Percentiles rank a stretch among this genome's conserved stretches.
These are phyloP conservation scores for Panzeria rudis DNA, from an alignment of 2,888 invertebrate genomes.

Conservation along the genomic window DNA sequence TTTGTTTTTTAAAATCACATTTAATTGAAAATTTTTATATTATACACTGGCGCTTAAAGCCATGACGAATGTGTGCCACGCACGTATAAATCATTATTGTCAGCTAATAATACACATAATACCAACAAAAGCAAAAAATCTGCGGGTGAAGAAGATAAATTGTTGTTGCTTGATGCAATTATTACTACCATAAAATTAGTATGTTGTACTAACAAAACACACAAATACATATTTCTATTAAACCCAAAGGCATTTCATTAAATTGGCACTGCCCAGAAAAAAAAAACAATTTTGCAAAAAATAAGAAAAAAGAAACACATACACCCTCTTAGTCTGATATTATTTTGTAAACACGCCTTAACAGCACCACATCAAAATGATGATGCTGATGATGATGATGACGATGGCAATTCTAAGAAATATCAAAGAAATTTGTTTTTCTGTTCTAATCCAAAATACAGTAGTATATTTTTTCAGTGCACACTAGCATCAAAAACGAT, in stretches of 20 bases:
- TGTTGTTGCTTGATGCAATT: slow-evolving; percentile 40
- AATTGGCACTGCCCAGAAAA: slow-evolving; percentile 71
- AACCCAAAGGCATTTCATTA: slow-evolving; percentile 68
- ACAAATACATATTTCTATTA: slow-evolving; percentile 16
- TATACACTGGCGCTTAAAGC: slow-evolving; percentile 65
- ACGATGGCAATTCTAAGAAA: slow-evolving; percentile 62
- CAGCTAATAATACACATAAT: slow-evolving; percentile 62
- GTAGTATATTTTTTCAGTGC: background rate
- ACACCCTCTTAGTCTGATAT: slow-evolving; percentile 47
- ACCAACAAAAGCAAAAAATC: slow-evolving; percentile 35
- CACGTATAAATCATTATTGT: slow-evolving; percentile 71
- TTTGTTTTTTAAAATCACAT: background rate
- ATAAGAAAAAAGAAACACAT: background rate
- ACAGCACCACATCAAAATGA: slow-evolving; percentile 24
- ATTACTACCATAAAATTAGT: slow-evolving; percentile 65
- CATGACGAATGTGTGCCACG: slow-evolving; percentile 71
- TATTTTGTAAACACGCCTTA: slow-evolving; percentile 37
- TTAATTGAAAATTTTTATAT: slow-evolving; percentile 33
- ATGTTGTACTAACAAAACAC: slow-evolving; percentile 48
- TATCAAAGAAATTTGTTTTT: slow-evolving; percentile 24
- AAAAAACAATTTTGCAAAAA: slow-evolving; percentile 53
- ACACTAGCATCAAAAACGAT: background rate
- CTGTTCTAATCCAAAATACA: slow-evolving; percentile 33
- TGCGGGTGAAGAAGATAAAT: slow-evolving; percentile 58
- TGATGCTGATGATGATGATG: slow-evolving; percentile 10